Percentiles rank a stretch among this genome's conserved stretches.
Evolutionary conservation across 2,797 vertebrate genomes (phyloP).

Genomic region (Hafferia zeledoni): DNA sequence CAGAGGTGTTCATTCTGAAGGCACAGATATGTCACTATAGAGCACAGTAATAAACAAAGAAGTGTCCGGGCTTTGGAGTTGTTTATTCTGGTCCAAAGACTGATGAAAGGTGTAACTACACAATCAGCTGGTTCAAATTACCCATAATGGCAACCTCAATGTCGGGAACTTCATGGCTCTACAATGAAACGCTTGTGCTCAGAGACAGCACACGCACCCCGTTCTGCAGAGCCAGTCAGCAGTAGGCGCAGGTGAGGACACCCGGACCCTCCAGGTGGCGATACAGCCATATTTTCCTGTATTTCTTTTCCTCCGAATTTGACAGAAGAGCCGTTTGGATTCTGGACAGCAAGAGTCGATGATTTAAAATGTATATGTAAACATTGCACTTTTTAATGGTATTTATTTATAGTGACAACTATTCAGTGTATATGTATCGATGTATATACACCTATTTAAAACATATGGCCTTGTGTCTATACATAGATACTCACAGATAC

Average conservation of each 20-base stretch:
- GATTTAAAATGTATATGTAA: neutral
- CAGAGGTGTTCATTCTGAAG: neutral
- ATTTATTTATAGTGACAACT: slow-evolving; percentile 23
- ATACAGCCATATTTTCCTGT: neutral
- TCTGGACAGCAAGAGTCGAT: neutral
- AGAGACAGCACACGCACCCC: fast-evolving
- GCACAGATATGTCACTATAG: neutral
- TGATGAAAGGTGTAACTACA: neutral
- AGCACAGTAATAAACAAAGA: neutral
- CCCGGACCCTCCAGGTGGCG: slow-evolving; percentile 37
- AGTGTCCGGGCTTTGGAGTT: neutral
- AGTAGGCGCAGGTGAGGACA: neutral
- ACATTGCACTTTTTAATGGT: neutral
- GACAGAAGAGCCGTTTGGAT: neutral
- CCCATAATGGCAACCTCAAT: neutral
- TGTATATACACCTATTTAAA: neutral
- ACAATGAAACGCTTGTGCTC: neutral
- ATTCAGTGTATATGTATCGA: neutral
- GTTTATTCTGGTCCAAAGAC: neutral
- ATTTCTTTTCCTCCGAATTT: neutral
- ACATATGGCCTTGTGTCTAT: neutral
- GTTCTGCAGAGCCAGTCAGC: fast-evolving
- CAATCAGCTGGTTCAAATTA: neutral
- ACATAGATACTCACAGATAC: neutral
- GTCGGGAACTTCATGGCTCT: neutral